Conservation (phyloP, 2,113 vertebrate genomes). For the Aspiorhynchus laticeps region DNA sequence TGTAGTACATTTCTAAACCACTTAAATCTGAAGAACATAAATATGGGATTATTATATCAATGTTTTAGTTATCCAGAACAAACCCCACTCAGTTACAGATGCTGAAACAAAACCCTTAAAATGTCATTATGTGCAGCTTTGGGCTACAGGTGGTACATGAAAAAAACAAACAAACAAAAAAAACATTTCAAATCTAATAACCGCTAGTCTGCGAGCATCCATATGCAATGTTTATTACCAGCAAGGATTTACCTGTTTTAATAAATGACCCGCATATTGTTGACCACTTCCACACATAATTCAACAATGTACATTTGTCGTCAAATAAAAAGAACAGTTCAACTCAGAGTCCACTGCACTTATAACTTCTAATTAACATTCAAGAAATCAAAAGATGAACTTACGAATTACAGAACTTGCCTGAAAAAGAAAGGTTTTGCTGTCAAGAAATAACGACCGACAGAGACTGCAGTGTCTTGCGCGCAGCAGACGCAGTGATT, state of each 20-base stretch:
- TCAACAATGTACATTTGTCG: not conserved
- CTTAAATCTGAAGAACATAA: not conserved
- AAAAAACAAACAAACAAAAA: not conserved
- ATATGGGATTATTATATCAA: not conserved
- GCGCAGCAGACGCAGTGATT: not conserved
- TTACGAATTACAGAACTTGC: not conserved
- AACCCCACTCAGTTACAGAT: not conserved
- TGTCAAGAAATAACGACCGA: not conserved
- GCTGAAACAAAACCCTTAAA: not conserved
- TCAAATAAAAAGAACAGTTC: not conserved
- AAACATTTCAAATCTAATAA: conserved; percentile 1
- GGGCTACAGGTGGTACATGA: conserved; percentile 23
- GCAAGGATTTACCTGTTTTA: not conserved
- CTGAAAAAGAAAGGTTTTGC: not conserved
- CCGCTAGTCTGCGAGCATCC: not conserved
- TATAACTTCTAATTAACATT: not conserved
- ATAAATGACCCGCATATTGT: not conserved
- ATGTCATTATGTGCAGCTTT: conserved; percentile 35
- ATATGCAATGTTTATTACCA: not conserved
- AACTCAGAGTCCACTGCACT: not conserved
- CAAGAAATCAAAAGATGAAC: not conserved
- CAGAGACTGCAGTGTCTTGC: not conserved
- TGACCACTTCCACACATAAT: not conserved
- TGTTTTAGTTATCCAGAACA: not conserved
- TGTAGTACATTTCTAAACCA: not conserved